Base-by-base conservation (phyloP, 2,797 vertebrate species). In the Rhinatrema bivittatum region DNA sequence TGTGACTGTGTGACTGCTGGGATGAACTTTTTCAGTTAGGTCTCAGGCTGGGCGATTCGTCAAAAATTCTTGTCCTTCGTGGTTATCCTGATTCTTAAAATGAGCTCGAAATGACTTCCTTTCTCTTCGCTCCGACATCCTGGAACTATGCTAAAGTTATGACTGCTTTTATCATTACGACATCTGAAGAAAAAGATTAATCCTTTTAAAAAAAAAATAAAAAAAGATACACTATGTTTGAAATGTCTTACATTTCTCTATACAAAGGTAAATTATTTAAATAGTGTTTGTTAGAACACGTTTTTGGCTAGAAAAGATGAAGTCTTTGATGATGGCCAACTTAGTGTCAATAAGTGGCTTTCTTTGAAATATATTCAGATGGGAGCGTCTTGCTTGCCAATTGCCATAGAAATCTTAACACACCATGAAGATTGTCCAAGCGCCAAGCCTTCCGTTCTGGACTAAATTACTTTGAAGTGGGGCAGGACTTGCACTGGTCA, bases 401-500 rank as follows among this genome's bases (percentile, higher is more conserved):
- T 87, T 83, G 84, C 89, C 85, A 91, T 88, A 91, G 89, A 93
- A 90, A 89, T 90, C 85, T 73, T 88, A 95, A 93, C 81, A 79
- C 84, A 80, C 90, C 91, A 82, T 91, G 91, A 91, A 90, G 87
- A 84, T 74, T 79, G 87, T 86, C 87, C 87, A 79, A 88, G 85
- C 82, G 72, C 78, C 80, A 78, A 74, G 76, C 79, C 86, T 90
- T 90, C 88, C 86, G 82, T 79, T 88, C 76, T 72, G 81, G 81
- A 74, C 83, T 82, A 73, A 78, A 76, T 79, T 80, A 71, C 91
- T 98, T 96, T 95, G 91, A 94, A 91, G 91, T 89, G 77, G 82
- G 63, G 77, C 84, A 84, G 71, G 78, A 87, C 82, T 80, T 68
- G 84, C 82, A 85, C 79, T 88, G 90, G 89, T 88, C 90, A 87